Percentiles rank a stretch among this genome's conserved stretches.
Evolutionary conservation across 2,113 vertebrate genomes (phyloP).

Genomic region (Narcine bancroftii): DNA sequence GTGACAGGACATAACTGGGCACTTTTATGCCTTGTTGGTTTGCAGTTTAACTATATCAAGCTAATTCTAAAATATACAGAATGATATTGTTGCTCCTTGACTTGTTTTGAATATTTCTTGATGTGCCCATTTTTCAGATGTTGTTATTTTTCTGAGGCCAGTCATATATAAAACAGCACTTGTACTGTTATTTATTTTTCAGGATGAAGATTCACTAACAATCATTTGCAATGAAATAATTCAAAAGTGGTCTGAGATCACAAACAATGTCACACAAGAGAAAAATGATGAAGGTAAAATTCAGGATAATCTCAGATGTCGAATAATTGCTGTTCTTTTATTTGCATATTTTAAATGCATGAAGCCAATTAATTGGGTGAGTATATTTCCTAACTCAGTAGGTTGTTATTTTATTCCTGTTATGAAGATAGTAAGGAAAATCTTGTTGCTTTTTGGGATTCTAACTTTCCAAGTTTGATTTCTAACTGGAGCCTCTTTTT

Average conservation of each 20-base stretch:
- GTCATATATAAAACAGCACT: neutral
- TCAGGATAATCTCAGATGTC: slow-evolving; percentile 29
- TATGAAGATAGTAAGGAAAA: neutral
- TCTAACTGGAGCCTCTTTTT: neutral
- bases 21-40: neutral
- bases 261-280: slow-evolving; percentile 47
- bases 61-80: neutral
- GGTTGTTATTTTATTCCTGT: neutral
- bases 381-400: neutral
- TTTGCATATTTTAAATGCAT: slow-evolving; percentile 36
- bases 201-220: slow-evolving; percentile 80
- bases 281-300: slow-evolving; percentile 61
- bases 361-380: slow-evolving; percentile 33
- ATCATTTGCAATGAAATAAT: slow-evolving; percentile 82
- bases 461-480: neutral
- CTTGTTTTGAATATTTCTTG: too few species aligned
- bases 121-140: too few species aligned
- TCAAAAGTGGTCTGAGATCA: slow-evolving; percentile 71
- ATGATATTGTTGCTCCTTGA: too few species aligned
- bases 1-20: neutral
- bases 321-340: slow-evolving; percentile 24
- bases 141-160: neutral
- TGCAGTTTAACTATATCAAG: neutral
- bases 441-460: neutral
- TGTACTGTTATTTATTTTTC: slow-evolving; percentile 39